Evolutionary conservation across 2,797 vertebrate genomes (phyloP).

Genomic region (Heteromormyrus szaboi): DNA sequence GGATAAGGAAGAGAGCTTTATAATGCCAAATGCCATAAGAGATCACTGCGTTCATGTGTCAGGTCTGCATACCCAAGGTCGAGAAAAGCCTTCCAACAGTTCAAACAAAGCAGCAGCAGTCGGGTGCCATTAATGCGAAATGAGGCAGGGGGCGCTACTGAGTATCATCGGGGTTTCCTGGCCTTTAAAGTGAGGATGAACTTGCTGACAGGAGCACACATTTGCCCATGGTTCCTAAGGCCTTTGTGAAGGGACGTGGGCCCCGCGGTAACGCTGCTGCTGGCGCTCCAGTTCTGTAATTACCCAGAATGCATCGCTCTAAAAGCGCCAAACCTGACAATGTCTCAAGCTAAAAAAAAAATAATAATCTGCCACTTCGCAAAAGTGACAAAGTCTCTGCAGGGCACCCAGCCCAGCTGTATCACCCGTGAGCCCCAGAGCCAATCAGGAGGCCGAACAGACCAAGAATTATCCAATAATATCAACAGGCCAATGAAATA

Average conservation of each 20-base stretch:
- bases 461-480: not conserved
- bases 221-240: not conserved
- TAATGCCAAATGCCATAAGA: conserved; percentile 7
- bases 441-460: not conserved
- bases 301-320: not conserved
- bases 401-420: not conserved
- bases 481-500: not conserved
- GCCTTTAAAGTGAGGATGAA: not conserved
- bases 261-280: not conserved
- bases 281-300: not conserved
- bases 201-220: not conserved
- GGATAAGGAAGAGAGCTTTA: conserved; percentile 15
- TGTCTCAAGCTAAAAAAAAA: not conserved
- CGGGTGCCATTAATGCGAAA: not conserved
- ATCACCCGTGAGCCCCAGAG: not conserved
- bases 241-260: not conserved
- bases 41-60: not conserved
- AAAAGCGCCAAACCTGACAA: not conserved
- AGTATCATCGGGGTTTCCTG: not conserved
- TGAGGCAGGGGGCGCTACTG: not conserved
- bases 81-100: not conserved
- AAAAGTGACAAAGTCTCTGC: not conserved
- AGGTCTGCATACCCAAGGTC: not conserved
- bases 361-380: not conserved
- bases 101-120: not conserved